Evolutionary conservation across 1,140 invertebrate genomes (phyloP).

Genomic region (Globodera rostochiensis): DNA sequence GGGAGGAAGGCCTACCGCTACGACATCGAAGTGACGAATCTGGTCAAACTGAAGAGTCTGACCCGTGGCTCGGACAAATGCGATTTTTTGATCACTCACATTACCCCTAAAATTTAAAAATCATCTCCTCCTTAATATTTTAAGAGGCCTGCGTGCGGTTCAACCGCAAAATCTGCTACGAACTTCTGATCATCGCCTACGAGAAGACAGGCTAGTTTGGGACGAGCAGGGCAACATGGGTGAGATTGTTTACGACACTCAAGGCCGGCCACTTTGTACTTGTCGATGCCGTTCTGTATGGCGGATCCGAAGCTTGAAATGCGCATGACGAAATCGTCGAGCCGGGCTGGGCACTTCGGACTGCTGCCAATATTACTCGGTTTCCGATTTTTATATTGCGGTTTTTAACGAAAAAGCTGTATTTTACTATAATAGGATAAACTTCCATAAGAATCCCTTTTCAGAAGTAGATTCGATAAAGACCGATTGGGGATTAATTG

Average conservation of each 20-base stretch:
- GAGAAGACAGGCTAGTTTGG: constrained; percentile 33
- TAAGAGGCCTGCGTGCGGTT: constrained; percentile 37
- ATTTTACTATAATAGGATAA: background rate
- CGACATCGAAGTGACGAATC: constrained; percentile 39
- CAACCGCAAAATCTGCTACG: constrained; percentile 44
- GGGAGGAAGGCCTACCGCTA: constrained; percentile 45
- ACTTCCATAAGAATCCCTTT: background rate
- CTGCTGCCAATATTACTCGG: constrained; percentile 29
- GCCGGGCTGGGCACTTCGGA: constrained; percentile 29
- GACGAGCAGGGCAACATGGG: constrained; percentile 25
- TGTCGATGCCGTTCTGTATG: constrained; percentile 34
- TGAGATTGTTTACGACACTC: constrained; percentile 38
- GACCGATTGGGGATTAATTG: constrained; percentile 12
- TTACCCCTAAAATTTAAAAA: too few species aligned
- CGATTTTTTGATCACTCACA: background rate
- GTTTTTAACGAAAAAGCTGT: background rate
- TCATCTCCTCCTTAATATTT: constrained; percentile 7
- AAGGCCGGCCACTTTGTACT: constrained; percentile 38
- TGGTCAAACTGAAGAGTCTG: constrained; percentile 32
- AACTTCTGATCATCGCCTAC: constrained; percentile 37
- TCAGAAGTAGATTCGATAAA: constrained; percentile 31
- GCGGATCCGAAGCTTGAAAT: constrained; percentile 24
- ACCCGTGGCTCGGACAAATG: constrained; percentile 40
- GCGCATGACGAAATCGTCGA: constrained; percentile 28
- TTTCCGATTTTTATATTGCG: background rate